Conservation (phyloP, 2,113 vertebrate species). For the Rhabdornis inornatus region DNA sequence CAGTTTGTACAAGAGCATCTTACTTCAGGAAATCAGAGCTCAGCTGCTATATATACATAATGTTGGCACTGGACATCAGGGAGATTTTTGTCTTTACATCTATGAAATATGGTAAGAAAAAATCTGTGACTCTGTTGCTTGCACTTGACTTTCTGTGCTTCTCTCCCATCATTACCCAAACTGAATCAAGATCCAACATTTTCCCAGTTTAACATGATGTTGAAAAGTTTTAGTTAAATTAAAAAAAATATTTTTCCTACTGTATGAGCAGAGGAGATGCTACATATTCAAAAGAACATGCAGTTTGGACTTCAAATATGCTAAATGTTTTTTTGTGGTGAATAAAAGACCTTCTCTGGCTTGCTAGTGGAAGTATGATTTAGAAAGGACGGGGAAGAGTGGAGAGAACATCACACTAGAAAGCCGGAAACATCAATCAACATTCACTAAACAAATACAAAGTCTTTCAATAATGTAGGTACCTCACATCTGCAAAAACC, state of each 20-base stretch:
- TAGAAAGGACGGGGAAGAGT: background rate
- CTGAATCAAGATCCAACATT: background rate
- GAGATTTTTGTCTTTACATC: background rate
- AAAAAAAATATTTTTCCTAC: background rate
- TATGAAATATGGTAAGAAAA: background rate
- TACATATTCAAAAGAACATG: background rate
- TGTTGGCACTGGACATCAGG: background rate
- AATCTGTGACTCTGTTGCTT: background rate
- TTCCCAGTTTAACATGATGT: background rate
- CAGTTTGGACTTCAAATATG: background rate
- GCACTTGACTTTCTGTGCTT: background rate
- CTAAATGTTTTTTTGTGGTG: background rate
- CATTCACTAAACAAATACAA: background rate
- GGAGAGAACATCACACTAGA: background rate
- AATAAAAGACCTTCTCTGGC: background rate
- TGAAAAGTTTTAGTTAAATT: background rate
- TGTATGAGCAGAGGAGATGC: background rate
- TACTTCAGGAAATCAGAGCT: background rate
- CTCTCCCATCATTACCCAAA: background rate
- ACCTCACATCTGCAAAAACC: slow-evolving; percentile 6
- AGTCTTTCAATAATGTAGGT: background rate
- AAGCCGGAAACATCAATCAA: background rate
- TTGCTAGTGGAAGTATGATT: background rate
- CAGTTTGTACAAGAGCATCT: background rate
- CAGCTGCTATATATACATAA: background rate